phyloP scores from a whole-genome alignment of 2,888 invertebrate species.

The Tiliacea citrago region DNA sequence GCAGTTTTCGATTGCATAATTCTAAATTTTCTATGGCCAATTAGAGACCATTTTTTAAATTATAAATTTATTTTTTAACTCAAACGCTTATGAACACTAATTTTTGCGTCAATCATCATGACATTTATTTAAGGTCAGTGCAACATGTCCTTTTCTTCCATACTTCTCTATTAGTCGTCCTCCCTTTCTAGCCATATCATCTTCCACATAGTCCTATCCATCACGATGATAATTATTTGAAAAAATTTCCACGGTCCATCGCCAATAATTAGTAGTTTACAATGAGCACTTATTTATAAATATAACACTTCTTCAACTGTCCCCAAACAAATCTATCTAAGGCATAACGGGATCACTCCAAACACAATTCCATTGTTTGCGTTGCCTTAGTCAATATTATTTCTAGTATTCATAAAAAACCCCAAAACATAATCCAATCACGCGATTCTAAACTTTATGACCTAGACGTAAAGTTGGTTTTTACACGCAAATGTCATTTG shows the following conservation, averaged over 20 bases:
- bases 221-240: not conserved
- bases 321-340: slow-evolving; percentile 59
- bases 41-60: not conserved
- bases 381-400: slow-evolving; percentile 54
- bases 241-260: no score
- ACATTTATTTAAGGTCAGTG: no score
- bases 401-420: slow-evolving; percentile 56
- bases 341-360: slow-evolving; percentile 73
- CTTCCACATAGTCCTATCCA: no score
- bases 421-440: slow-evolving; percentile 41
- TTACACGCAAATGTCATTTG: slow-evolving; percentile 49
- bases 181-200: no score
- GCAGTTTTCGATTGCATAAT: not conserved
- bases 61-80: no score
- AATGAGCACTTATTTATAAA: not conserved
- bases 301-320: slow-evolving; percentile 34
- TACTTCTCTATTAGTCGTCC: no score
- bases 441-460: slow-evolving; percentile 52
- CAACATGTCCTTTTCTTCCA: no score
- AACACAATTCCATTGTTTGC: slow-evolving; percentile 77
- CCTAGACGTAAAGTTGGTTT: slow-evolving; percentile 43
- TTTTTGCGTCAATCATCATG: not conserved
- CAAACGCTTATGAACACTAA: not conserved
- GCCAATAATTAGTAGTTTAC: not conserved
- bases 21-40: not conserved